phyloP scores from a whole-genome alignment of 2,888 invertebrate species.

The Dasypogon diadema region DNA sequence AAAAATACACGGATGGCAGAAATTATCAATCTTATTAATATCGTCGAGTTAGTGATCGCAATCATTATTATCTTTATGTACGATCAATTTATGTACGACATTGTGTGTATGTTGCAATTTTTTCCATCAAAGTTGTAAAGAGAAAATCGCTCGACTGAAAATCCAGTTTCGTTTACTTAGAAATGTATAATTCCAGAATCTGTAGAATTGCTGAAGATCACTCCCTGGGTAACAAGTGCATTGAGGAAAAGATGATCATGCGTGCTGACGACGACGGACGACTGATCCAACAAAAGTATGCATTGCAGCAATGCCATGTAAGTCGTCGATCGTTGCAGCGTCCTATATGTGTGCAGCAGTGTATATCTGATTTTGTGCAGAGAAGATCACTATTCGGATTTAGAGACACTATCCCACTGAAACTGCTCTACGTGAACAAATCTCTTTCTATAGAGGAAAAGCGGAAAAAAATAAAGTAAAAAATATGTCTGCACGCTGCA shows the following conservation, averaged over 20 bases:
- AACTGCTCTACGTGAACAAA: too few species aligned
- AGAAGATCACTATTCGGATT: too few species aligned
- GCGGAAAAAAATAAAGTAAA: neutral
- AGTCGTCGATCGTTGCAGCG: too few species aligned
- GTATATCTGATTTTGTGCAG: too few species aligned
- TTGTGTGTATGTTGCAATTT: neutral
- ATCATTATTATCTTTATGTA: neutral
- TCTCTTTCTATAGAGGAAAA: neutral
- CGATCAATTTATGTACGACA: neutral
- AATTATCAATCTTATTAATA: neutral
- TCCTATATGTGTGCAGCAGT: too few species aligned
- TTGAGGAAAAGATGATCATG: constrained; percentile 3
- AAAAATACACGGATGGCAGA: neutral
- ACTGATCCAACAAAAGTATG: too few species aligned
- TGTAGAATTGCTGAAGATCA: constrained; percentile 9
- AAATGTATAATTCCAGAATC: constrained; percentile 37
- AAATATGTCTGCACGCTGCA: constrained; percentile 2
- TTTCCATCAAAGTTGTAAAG: neutral
- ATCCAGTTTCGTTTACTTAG: constrained; percentile 46
- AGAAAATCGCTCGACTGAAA: neutral
- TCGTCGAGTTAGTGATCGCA: neutral
- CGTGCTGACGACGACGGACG: neutral
- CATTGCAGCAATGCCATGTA: too few species aligned
- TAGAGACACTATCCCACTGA: too few species aligned
- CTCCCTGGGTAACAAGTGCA: constrained; percentile 31